Percentiles rank a stretch among this genome's conserved stretches.
These are phyloP conservation scores for Micronycteris hirsuta DNA, from an alignment of 2,113 vertebrate species.

Conservation along the genomic window DNA sequence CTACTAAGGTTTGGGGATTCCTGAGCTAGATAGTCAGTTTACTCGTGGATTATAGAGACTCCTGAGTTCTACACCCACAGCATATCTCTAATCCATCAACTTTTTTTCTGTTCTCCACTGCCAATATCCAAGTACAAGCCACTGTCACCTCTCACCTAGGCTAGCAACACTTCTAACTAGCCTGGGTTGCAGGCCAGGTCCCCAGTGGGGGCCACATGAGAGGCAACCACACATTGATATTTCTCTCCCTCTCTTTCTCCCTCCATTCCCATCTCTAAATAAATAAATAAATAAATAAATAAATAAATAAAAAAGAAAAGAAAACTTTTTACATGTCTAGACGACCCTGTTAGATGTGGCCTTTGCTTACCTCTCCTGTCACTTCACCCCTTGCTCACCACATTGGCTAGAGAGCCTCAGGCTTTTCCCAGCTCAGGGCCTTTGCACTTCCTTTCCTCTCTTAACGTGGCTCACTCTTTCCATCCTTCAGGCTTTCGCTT, in stretches of 20 bases:
- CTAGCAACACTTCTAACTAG: background rate
- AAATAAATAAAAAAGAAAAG: too few relatives aligned
- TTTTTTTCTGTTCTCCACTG: too few relatives aligned
- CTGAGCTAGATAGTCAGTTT: background rate
- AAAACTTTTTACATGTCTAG: background rate
- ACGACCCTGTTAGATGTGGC: background rate
- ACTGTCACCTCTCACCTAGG: background rate
- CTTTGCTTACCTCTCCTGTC: background rate
- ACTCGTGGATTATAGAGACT: background rate
- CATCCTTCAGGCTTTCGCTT: background rate
- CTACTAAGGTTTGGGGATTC: background rate
- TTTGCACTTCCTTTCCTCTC: background rate
- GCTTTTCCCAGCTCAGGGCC: too few relatives aligned
- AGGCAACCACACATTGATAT: too few relatives aligned
- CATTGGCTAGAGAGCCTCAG: background rate
- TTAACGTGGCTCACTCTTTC: background rate
- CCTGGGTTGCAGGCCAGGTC: too few relatives aligned
- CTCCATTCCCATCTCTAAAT: too few relatives aligned
- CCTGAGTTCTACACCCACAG: background rate
- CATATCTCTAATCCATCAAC: background rate
- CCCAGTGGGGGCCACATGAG: too few relatives aligned
- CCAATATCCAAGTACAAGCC: background rate
- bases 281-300: too few relatives aligned
- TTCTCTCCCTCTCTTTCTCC: too few relatives aligned
- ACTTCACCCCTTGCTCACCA: background rate